phyloP scores from a whole-genome alignment of 2,888 invertebrate genomes.

The Aphidoletes aphidimyza region DNA sequence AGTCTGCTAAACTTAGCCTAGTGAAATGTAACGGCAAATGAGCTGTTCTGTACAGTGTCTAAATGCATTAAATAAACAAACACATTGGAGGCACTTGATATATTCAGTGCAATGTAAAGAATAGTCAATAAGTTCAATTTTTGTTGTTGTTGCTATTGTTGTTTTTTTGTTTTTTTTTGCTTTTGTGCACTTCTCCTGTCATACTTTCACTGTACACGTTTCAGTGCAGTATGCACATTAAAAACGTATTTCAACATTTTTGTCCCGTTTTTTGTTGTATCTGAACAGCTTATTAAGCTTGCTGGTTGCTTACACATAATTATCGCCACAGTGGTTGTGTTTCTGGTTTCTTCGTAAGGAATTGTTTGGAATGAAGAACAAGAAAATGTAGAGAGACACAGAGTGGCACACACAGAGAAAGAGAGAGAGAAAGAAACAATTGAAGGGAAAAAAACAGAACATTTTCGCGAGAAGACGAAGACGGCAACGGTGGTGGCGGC shows the following conservation, averaged over 20 bases:
- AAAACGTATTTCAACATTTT: not conserved
- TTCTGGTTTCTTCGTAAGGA: not conserved
- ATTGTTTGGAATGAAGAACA: not conserved
- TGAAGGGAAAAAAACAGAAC: not conserved
- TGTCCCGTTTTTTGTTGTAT: not conserved
- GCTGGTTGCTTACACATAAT: not conserved
- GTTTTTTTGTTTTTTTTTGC: not conserved
- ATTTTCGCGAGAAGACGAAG: too few species aligned
- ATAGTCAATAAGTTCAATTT: slow-evolving; percentile 41
- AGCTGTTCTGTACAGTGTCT: not conserved
- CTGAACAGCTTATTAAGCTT: slow-evolving; percentile 12
- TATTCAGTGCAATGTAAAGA: not conserved
- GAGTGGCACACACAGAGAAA: not conserved
- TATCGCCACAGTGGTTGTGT: slow-evolving; percentile 17
- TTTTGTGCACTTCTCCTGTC: not conserved
- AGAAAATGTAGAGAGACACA: not conserved
- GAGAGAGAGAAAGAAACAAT: not conserved
- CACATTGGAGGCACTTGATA: not conserved
- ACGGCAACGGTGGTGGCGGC: too few species aligned
- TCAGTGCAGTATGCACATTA: not conserved
- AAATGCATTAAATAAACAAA: not conserved
- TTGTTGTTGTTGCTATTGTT: too few species aligned
- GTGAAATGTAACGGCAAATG: not conserved
- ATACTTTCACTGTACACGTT: not conserved
- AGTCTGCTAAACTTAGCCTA: not conserved